phyloP scores from a whole-genome alignment of 1,140 invertebrate species.

The Drosophila murphyi region DNA sequence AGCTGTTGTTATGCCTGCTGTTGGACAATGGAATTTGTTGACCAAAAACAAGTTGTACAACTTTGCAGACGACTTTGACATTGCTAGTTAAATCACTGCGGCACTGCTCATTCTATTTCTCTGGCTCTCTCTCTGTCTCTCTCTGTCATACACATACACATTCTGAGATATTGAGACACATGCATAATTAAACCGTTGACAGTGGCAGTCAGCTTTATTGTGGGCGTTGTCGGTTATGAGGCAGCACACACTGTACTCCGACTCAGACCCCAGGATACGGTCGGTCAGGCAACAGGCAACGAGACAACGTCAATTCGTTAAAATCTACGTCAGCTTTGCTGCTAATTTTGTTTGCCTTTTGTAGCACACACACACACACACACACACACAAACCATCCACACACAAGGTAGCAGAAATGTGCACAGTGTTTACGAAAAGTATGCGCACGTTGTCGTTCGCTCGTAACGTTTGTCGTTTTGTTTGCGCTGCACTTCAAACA shows the following conservation, averaged over 20 bases:
- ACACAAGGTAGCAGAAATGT: conserved; percentile 9
- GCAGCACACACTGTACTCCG: not conserved
- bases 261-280: not conserved
- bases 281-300: conserved; percentile 7
- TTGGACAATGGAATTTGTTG: conserved; percentile 37
- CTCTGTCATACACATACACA: not conserved
- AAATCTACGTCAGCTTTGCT: conserved; percentile 75
- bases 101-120: no score
- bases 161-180: not conserved
- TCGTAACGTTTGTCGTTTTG: conserved; percentile 48
- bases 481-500: conserved; percentile 75
- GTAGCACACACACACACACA: conserved; percentile 29
- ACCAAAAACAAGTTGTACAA: conserved; percentile 33
- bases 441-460: conserved; percentile 46
- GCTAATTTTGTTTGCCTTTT: conserved; percentile 73
- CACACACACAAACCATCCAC: conserved; percentile 27
- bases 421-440: conserved; percentile 64
- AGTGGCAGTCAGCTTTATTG: conserved; percentile 30
- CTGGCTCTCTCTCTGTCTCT: no score
- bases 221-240: not conserved
- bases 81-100: conserved; percentile 19
- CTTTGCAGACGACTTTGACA: conserved; percentile 46
- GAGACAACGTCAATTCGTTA: conserved; percentile 72
- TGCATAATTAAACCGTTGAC: conserved; percentile 47
- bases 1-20: conserved; percentile 49